Base-by-base conservation (phyloP, 2,113 vertebrate species). In the Calidris pygmaea region DNA sequence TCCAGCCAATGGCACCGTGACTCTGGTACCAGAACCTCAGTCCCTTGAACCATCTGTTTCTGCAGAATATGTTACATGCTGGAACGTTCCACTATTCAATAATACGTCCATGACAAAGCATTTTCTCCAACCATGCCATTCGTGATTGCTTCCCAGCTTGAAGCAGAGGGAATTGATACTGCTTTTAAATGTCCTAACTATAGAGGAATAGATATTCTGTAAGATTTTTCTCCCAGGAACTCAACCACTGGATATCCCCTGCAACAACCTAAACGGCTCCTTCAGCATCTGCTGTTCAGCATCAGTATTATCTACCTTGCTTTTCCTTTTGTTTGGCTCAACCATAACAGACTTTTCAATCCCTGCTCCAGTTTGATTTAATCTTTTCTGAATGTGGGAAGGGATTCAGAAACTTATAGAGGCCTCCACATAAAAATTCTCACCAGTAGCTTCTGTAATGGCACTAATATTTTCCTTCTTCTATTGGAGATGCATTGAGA, bases 41-140 rank as follows among this genome's bases (percentile, higher is more conserved):
- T 24, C 22, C 21, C 43, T 53, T 56, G 27, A 68, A 35, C 45
- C 4, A 2, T 13, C 30, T 58, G 10, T 39, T 93, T 77, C 45
- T 93, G 32, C 37, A 87, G 43, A 95, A 72, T 1, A 9, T 32
- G 18, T 29, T 37, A 37, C 23, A 19, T 3, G 5, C 27, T 75
- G 20, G 37, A 59, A 80, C 1, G 2, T 41, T 26, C 12, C 48
- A 52, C 29, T 78, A 37, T 65, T 67, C 52, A 60, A 18, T 26
- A 81, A 68, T 0, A 0, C 41, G 55, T 34, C 43, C 21, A 19
- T 29, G 39, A 75, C 35, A 73, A 17, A 30, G 29, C 39, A 35
- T 72, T 60, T 85, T 76, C 20, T 68, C 19, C 37, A 70, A 5
- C 56, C 67, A 37, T 0, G 0, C 21, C 53, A 32, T 48, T 53